A percentile compares a stretch with the other conserved stretches of the same genome.
phyloP scores from a whole-genome alignment of 1,140 invertebrate species.

The Dolichoris vasculosae region DNA sequence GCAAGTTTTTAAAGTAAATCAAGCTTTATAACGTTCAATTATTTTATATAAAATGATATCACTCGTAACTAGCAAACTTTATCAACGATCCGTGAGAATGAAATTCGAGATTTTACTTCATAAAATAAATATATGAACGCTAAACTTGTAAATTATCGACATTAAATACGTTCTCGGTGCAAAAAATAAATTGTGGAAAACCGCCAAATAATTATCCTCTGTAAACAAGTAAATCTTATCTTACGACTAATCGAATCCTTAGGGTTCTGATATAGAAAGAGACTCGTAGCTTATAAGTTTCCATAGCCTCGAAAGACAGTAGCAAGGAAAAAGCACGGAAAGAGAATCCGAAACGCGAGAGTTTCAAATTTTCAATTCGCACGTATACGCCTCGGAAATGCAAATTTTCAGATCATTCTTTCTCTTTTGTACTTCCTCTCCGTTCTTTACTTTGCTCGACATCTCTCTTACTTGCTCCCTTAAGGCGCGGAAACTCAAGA shows the following conservation, averaged over 20 bases:
- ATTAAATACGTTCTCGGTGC: not conserved
- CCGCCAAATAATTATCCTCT: not conserved
- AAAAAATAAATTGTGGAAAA: not conserved
- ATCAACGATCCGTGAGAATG: no score
- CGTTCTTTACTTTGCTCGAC: not conserved
- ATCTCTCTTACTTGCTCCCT: slow-evolving; percentile 16
- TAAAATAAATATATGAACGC: not conserved
- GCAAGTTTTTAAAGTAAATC: no score
- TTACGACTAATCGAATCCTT: slow-evolving; percentile 12
- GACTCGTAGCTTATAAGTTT: not conserved
- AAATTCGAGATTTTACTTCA: not conserved
- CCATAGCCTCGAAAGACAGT: not conserved
- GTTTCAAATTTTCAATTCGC: slow-evolving; percentile 47
- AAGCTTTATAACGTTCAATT: no score
- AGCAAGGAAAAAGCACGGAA: slow-evolving; percentile 5
- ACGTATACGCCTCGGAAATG: slow-evolving; percentile 43
- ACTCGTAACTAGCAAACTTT: no score
- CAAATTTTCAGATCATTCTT: slow-evolving; percentile 42
- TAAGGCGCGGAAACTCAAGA: slow-evolving; percentile 17
- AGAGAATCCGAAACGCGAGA: slow-evolving; percentile 15
- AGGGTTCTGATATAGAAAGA: not conserved
- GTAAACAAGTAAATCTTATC: slow-evolving; percentile 26
- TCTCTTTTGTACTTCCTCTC: not conserved
- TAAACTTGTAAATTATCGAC: not conserved
- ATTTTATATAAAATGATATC: no score